Percentiles rank a stretch among this genome's conserved stretches.
Evolutionary conservation across 1,140 invertebrate genomes (phyloP).

Genomic region (Amyelois transitella): DNA sequence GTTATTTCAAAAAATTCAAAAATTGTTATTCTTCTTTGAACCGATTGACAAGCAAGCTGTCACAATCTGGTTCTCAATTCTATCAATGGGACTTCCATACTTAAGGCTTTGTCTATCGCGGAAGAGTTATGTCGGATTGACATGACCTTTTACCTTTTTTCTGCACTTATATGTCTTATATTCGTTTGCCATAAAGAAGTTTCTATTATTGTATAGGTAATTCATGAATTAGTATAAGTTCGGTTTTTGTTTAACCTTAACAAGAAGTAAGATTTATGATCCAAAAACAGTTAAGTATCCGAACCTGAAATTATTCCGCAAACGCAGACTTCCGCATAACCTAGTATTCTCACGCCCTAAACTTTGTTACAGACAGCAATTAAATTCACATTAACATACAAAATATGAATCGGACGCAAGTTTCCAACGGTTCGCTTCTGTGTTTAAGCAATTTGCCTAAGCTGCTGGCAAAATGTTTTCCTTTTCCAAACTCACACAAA

Average conservation of each 20-base stretch:
- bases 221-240: too few species aligned
- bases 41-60: too few species aligned
- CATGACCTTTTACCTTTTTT: too few species aligned
- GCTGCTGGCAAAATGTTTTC: conserved; percentile 65
- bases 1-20: too few species aligned
- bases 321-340: neutral
- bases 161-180: too few species aligned
- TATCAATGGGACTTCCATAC: too few species aligned
- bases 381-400: conserved; percentile 61
- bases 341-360: neutral
- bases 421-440: conserved; percentile 15
- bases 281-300: neutral
- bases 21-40: too few species aligned
- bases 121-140: too few species aligned
- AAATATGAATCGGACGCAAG: conserved; percentile 50
- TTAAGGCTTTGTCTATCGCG: too few species aligned
- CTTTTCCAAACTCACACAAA: conserved; percentile 47
- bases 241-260: neutral
- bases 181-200: too few species aligned
- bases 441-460: conserved; percentile 56
- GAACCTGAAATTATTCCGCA: neutral
- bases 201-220: too few species aligned
- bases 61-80: too few species aligned
- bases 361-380: conserved; percentile 26
- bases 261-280: neutral